Percentiles rank a stretch among this genome's conserved stretches.
Conservation (phyloP, 2,113 vertebrate species). For the Lasiurus borealis region DNA sequence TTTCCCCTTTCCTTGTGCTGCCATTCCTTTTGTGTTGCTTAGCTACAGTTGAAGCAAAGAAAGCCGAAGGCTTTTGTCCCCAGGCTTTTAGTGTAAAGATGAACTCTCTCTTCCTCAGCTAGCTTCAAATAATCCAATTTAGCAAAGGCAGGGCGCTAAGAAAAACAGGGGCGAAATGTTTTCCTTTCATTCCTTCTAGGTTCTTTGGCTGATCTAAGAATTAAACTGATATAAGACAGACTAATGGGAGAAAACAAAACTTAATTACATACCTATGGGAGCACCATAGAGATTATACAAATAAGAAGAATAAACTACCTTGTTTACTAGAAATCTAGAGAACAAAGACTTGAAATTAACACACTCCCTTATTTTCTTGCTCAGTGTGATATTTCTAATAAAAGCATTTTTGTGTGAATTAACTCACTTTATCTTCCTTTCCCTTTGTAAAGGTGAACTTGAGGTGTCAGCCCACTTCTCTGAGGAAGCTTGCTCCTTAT, state of each 20-base stretch:
- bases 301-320: not conserved
- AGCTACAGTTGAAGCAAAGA: slow-evolving; percentile 28
- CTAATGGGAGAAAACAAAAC: not conserved
- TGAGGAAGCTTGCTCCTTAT: not conserved
- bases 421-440: not conserved
- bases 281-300: not conserved
- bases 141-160: not conserved
- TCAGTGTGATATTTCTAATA: not conserved
- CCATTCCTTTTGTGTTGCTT: slow-evolving; percentile 51
- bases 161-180: not conserved
- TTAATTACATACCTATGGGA: not conserved
- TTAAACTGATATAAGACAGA: not conserved
- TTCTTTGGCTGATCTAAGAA: not conserved
- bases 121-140: slow-evolving; percentile 48
- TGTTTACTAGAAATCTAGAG: not conserved
- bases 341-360: slow-evolving; percentile 32
- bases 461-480: not conserved
- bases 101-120: not conserved
- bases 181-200: not conserved
- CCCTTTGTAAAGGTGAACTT: not conserved
- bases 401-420: not conserved
- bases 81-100: not conserved
- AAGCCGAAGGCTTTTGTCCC: slow-evolving; percentile 9
- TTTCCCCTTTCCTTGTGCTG: not conserved
- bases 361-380: not conserved